Percentiles rank a stretch among this genome's conserved stretches.
Conservation (phyloP, 2,797 vertebrate genomes). For the Tinamus major region DNA sequence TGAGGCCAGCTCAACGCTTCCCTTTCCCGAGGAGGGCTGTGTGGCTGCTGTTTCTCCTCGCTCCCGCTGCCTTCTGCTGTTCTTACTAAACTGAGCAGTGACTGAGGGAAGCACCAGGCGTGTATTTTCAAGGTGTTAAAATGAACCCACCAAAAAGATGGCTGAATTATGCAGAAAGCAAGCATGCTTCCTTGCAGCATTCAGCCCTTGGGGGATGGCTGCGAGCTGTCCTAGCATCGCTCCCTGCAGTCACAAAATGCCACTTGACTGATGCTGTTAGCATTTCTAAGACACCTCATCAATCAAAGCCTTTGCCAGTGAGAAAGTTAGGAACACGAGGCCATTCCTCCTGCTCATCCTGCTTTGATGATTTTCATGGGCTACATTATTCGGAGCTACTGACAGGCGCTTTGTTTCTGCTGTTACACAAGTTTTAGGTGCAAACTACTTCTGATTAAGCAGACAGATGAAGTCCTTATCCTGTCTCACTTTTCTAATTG, state of each 20-base stretch:
- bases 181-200: background rate
- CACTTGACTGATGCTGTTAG: background rate
- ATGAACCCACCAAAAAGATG: background rate
- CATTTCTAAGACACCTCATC: constrained; percentile 19
- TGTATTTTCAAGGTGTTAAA: background rate
- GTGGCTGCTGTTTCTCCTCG: background rate
- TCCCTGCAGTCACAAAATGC: constrained; percentile 31
- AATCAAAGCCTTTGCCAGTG: constrained; percentile 10
- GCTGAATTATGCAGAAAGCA: background rate
- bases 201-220: background rate
- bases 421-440: background rate
- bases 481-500: background rate
- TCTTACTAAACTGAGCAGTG: background rate
- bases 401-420: constrained; percentile 15
- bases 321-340: constrained; percentile 8
- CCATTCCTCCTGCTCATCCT: constrained; percentile 23
- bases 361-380: background rate
- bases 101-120: background rate
- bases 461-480: background rate
- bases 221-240: background rate
- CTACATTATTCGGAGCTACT: background rate
- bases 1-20: background rate
- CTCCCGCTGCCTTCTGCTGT: background rate
- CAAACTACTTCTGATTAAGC: constrained; percentile 19
- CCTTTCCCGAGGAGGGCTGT: background rate